Percentiles rank a stretch among this genome's conserved stretches.
These are phyloP conservation scores for Sminthurinus aureus DNA, from an alignment of 2,888 invertebrate genomes.

Conservation along the genomic window DNA sequence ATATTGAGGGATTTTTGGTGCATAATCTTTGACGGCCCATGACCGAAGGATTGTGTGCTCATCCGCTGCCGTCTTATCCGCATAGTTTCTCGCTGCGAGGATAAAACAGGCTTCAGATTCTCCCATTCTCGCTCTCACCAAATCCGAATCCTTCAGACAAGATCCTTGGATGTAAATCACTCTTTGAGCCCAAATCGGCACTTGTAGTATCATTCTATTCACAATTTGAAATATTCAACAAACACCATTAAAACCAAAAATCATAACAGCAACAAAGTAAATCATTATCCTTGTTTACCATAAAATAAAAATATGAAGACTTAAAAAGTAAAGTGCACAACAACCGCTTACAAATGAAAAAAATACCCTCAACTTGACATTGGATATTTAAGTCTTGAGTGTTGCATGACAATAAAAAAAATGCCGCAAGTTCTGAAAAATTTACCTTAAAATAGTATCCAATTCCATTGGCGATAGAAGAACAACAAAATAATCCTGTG, in stretches of 20 bases:
- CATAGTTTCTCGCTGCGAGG: constrained; percentile 93
- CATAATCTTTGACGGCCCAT: constrained; percentile 99
- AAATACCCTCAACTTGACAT: no score
- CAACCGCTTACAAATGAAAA: no score
- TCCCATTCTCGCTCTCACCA: constrained; percentile 94
- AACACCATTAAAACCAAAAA: not conserved
- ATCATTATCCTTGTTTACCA: no score
- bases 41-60: constrained; percentile 82
- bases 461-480: constrained; percentile 96
- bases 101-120: constrained; percentile 98
- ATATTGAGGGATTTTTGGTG: constrained; percentile 87
- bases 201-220: constrained; percentile 91
- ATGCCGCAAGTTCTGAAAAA: not conserved
- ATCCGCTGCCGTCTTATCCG: constrained; percentile 94
- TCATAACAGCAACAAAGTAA: not conserved
- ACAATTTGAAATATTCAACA: not conserved
- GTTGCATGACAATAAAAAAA: not conserved
- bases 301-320: not conserved
- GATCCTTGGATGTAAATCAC: constrained; percentile 98
- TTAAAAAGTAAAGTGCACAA: no score
- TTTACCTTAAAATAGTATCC: constrained; percentile 74
- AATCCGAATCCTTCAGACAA: constrained; percentile 93
- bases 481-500: constrained; percentile 92
- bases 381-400: not conserved
- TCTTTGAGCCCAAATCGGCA: constrained; percentile 67